phyloP scores from a whole-genome alignment of 2,888 invertebrate species.

The Carcina quercana region DNA sequence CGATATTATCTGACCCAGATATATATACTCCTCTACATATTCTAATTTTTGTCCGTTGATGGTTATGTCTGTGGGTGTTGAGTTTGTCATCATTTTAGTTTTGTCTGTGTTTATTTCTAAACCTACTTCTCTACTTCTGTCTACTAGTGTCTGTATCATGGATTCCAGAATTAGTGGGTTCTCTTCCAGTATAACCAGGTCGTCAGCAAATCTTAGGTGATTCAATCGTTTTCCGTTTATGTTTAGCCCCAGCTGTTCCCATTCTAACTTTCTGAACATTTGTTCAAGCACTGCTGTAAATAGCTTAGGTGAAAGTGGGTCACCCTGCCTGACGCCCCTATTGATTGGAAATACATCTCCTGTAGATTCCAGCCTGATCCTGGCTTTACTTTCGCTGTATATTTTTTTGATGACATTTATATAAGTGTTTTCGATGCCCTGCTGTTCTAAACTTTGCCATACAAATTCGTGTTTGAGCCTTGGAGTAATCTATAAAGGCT shows the following conservation, averaged over 20 bases:
- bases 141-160: background rate
- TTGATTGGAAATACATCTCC: constrained; percentile 15
- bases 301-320: constrained; percentile 16
- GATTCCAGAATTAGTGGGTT: background rate
- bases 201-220: constrained; percentile 12
- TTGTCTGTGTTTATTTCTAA: constrained; percentile 1
- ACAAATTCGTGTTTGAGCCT: background rate
- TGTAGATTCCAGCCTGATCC: constrained; percentile 15
- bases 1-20: constrained; percentile 16
- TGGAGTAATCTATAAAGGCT: background rate
- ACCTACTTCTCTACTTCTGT: background rate
- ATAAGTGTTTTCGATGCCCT: constrained; percentile 17
- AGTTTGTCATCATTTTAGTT: constrained; percentile 13
- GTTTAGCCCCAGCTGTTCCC: constrained; percentile 5
- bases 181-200: constrained; percentile 12
- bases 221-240: constrained; percentile 7
- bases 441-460: constrained; percentile 13
- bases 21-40: constrained; percentile 13
- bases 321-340: constrained; percentile 16
- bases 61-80: constrained; percentile 1
- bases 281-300: constrained; percentile 13
- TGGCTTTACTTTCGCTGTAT: constrained; percentile 16
- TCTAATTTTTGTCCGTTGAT: constrained; percentile 11
- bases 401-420: constrained; percentile 17
- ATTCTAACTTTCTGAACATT: constrained; percentile 10